Base-by-base conservation (phyloP, 2,888 invertebrate genomes). In the Caenorhabditis zanzibari region DNA sequence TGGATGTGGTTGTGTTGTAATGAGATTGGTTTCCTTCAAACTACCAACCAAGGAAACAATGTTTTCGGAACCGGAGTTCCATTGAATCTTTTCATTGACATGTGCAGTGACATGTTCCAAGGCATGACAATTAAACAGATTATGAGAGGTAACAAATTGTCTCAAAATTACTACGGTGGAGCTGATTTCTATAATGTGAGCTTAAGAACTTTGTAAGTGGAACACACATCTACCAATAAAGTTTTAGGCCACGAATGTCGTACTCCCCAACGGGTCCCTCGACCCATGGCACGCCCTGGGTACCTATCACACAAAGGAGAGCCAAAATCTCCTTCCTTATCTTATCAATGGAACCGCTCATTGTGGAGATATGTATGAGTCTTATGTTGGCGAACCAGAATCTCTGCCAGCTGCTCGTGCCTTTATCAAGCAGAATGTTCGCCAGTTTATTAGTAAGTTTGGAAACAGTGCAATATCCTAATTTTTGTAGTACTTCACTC, bases 261-360 rank as follows among this genome's bases (percentile, higher is more conserved):
- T 90, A 14, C 81, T 90, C 19, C 89, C 90, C 3, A 90, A 90
- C 74, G 90, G 90, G 0, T 86, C 87, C 6, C 71, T 89, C 14
- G 90, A 90, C 59, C 90, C 90, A n/a, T 90, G 90, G 90, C 90
- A 90, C 56, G 86, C 88, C 12, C 74, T 90, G 16, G 90, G 90
- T 32, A 76, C 80, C 32, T 88, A 89, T 38, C 64, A 58, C 9
- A 54, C 26, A 2, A 47, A 77, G 12, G 58, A 44, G 10, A 44
- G 64, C 16, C 28, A 56, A 41, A 28, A 54, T 10, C 69, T 72
- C 6, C 64, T 71, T 7, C 75, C 86, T n/a, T 74, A 84, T 54
- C 61, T 88, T 19, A 88, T 88, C 61, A 86, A 88, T 52, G 86
- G 88, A 54, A 88, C 90, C 12, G 90, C 90, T 10, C 90, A 90